These are phyloP conservation scores for Verasper variegatus DNA, from an alignment of 2,113 vertebrate genomes.

Conservation along the genomic window DNA sequence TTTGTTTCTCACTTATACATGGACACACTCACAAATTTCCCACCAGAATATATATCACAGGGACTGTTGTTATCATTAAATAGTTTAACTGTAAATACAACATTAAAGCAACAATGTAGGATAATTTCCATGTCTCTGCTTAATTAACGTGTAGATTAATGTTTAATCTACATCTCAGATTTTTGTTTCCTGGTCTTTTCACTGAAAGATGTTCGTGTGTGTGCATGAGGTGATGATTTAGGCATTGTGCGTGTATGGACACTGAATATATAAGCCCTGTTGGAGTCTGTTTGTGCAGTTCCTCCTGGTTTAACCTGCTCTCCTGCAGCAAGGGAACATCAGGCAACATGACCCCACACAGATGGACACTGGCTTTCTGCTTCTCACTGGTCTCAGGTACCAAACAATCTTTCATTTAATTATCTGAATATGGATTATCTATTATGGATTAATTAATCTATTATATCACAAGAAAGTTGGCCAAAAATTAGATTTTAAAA, in stretches of 20 bases:
- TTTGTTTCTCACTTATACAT: neutral
- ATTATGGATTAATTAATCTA: too few relatives aligned
- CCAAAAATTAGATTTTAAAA: neutral
- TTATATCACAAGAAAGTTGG: too few relatives aligned
- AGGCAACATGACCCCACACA: constrained; percentile 39
- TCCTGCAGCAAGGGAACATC: constrained; percentile 2
- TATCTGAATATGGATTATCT: neutral
- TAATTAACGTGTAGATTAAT: constrained; percentile 21
- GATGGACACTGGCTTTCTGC: constrained; percentile 31
- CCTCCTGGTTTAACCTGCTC: constrained; percentile 5
- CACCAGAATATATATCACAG: too few relatives aligned
- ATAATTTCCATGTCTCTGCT: neutral
- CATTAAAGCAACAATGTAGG: neutral
- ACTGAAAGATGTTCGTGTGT: constrained; percentile 7
- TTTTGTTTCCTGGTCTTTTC: constrained; percentile 62
- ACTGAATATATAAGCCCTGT: constrained; percentile 41
- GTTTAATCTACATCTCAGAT: too few relatives aligned
- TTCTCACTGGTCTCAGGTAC: constrained; percentile 61
- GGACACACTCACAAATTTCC: neutral
- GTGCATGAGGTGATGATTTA: neutral
- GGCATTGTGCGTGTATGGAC: neutral
- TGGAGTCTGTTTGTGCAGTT: neutral
- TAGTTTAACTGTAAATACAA: neutral
- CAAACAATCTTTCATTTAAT: neutral
- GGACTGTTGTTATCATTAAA: too few relatives aligned